These are phyloP conservation scores for Agrochola macilenta DNA, from an alignment of 2,888 invertebrate genomes.

Conservation along the genomic window DNA sequence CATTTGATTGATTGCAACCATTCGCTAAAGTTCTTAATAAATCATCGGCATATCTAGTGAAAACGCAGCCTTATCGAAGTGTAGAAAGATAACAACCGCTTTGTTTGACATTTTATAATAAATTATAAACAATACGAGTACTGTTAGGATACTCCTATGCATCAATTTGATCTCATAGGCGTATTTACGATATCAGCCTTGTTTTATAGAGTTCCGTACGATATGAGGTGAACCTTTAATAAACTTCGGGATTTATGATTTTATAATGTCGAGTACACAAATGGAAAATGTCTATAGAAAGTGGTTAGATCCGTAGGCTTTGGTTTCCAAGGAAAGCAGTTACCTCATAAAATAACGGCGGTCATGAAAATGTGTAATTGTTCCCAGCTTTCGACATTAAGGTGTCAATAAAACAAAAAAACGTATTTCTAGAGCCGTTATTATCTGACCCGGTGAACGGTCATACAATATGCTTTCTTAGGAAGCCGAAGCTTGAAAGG, in stretches of 20 bases:
- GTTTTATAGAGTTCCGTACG: conserved; percentile 61
- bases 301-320: not conserved
- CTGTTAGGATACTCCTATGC: conserved; percentile 80
- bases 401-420: no score
- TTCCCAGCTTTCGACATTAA: no score
- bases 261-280: not conserved
- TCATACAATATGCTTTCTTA: no score
- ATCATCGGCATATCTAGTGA: conserved; percentile 36
- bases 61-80: conserved; percentile 51
- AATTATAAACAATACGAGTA: conserved; percentile 72
- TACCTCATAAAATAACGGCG: not conserved
- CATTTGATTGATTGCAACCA: conserved; percentile 1
- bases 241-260: not conserved
- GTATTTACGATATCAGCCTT: conserved; percentile 81
- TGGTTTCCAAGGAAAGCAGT: not conserved
- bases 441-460: no score
- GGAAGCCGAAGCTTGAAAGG: no score
- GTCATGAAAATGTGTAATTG: not conserved
- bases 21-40: conserved; percentile 34
- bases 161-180: conserved; percentile 83
- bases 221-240: not conserved
- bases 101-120: conserved; percentile 74
- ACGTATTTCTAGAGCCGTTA: no score
- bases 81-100: conserved; percentile 67
- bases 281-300: not conserved